Base-by-base conservation (phyloP, 2,888 invertebrate species). In the Mechanitis mazaeus region DNA sequence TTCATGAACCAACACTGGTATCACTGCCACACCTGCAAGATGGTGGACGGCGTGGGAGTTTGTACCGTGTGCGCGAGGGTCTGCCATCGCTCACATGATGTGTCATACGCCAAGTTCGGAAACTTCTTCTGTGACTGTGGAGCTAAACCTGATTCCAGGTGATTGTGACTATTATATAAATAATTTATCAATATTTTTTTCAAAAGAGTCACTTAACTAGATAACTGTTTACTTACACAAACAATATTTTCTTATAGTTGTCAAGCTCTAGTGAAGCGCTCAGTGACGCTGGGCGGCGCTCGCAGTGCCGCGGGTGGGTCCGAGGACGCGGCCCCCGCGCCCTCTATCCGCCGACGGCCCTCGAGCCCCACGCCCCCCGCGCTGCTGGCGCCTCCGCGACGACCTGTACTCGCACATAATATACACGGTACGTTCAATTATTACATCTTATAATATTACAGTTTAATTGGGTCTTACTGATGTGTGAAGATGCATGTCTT, bases 91-190 rank as follows among this genome's bases (percentile, higher is more conserved):
- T 97, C 96, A 0, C 99, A 99, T 79, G 99, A 99, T 81, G 94
- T 98, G 1, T 88, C 98, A 4, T 99, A 98, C 79, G 97, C 98
- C 58, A 99, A 99, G 83, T 98, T 96, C 80, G 99, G 99, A 1
- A 98, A 98, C 78, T 99, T 99, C 92, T 99, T 99, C 91, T 99
- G 99, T 78, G 99, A 99, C 83, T 99, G 99, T 80, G 99, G 99
- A 2, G 98, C 98, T 1, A 98, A 98, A 80, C 97, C 97, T 58
- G 97, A 97, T 59, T 89, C 89, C 0, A 90, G 90, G 91, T 90
- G 62, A 50, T 42, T 42, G 11, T 42, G 42, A 42, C 42, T 42
- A 2, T 11, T 42, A 9, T 42, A 42, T 3, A 9, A 42, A 42
- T 42, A 5, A 35, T 35, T 35, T 35, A 35, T 35, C 3, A 35